Evolutionary conservation across 2,888 invertebrate genomes (phyloP).

Genomic region (Pardosa pseudoannulata): DNA sequence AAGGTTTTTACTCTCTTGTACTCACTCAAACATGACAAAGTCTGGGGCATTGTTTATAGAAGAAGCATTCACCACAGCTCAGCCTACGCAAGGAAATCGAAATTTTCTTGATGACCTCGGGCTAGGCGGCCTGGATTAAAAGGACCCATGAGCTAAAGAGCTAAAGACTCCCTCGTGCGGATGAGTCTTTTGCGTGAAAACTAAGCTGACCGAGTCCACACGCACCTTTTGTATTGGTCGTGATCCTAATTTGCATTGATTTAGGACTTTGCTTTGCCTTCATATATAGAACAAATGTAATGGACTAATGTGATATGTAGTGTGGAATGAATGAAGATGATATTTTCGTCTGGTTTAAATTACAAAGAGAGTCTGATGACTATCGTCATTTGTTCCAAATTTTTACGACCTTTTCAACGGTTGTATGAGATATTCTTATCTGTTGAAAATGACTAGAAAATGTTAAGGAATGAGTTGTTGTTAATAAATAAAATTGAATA

Average conservation of each 20-base stretch:
- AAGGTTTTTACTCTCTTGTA: slow-evolving; percentile 27
- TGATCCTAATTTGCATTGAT: slow-evolving; percentile 1
- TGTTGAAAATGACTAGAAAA: too few species aligned
- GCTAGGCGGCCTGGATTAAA: slow-evolving; percentile 27
- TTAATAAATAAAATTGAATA: too few species aligned
- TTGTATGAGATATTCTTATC: too few species aligned
- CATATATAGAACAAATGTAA: neutral
- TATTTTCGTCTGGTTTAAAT: too few species aligned
- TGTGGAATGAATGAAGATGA: too few species aligned
- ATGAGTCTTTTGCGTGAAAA: slow-evolving; percentile 15
- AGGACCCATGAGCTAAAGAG: too few species aligned
- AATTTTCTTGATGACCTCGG: slow-evolving; percentile 34
- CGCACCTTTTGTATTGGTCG: neutral
- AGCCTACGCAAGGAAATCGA: slow-evolving; percentile 26
- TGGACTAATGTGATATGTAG: too few species aligned
- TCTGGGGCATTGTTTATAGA: slow-evolving; percentile 29
- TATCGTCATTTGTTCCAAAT: too few species aligned
- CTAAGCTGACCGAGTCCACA: neutral
- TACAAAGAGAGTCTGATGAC: too few species aligned
- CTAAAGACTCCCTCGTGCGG: slow-evolving; percentile 1
- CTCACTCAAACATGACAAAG: slow-evolving; percentile 40
- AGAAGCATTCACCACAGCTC: neutral
- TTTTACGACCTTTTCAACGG: too few species aligned
- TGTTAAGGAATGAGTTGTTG: too few species aligned
- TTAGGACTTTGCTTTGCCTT: neutral